These are phyloP conservation scores for Zosterops japonicus DNA, from an alignment of 2,113 vertebrate species.

Conservation along the genomic window DNA sequence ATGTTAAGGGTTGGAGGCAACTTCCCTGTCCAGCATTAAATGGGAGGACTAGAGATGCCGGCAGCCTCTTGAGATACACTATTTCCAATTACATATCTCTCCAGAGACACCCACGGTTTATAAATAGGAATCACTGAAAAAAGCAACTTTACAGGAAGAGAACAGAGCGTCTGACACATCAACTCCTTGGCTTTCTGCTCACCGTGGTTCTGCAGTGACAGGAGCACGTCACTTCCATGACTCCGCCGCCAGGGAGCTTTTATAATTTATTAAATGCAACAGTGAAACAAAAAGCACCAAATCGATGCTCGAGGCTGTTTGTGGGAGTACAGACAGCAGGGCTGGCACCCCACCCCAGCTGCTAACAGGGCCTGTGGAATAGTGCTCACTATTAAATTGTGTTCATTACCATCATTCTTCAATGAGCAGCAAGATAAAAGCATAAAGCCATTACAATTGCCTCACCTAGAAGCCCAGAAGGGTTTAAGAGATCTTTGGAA, in stretches of 20 bases:
- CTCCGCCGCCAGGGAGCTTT: not conserved
- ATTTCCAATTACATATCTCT: accelerated
- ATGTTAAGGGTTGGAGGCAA: not conserved
- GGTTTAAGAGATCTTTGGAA: not conserved
- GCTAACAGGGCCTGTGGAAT: not conserved
- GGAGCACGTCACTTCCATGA: not conserved
- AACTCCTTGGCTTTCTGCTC: not conserved
- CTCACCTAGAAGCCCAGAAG: not conserved
- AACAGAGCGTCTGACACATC: accelerated
- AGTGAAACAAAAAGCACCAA: not conserved
- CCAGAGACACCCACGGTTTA: accelerated
- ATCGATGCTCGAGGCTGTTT: accelerated
- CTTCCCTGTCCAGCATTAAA: not conserved
- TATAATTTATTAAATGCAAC: not conserved
- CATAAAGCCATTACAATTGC: not conserved
- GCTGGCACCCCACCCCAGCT: not conserved
- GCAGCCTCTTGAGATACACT: not conserved
- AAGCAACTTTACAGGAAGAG: not conserved
- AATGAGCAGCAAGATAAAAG: not conserved
- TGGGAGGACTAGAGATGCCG: not conserved
- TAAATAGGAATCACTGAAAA: not conserved
- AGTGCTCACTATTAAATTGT: not conserved
- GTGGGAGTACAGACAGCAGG: not conserved
- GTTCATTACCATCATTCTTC: not conserved
- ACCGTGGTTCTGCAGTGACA: not conserved